A percentile compares a stretch with the other conserved stretches of the same genome.
phyloP scores from a whole-genome alignment of 2,888 invertebrate species.

The Cristatella mucedo region DNA sequence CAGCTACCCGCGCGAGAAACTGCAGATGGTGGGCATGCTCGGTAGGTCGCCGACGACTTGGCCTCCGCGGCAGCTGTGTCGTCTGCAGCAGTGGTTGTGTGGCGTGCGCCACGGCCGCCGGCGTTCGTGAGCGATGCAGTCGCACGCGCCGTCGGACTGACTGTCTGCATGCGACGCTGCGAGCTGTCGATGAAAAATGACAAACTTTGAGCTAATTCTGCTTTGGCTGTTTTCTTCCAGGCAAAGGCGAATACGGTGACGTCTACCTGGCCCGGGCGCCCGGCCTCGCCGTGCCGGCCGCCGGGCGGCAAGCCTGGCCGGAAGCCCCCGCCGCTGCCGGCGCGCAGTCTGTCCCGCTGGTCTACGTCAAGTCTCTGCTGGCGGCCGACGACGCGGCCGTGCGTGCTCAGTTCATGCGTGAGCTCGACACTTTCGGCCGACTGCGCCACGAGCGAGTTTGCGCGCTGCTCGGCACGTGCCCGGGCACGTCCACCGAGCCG shows the following conservation, averaged over 20 bases:
- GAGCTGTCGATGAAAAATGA: too few species aligned
- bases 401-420: constrained; percentile 60
- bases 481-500: constrained; percentile 53
- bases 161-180: too few species aligned
- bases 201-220: too few species aligned
- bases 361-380: constrained; percentile 35
- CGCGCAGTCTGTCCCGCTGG: too few species aligned
- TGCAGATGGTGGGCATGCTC: constrained; percentile 47
- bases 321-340: constrained; percentile 25
- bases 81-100: too few species aligned
- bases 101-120: too few species aligned
- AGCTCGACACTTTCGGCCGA: constrained; percentile 67
- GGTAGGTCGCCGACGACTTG: too few species aligned
- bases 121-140: too few species aligned
- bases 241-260: constrained; percentile 81
- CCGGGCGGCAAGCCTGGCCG: too few species aligned
- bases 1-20: constrained; percentile 50
- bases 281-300: constrained; percentile 40
- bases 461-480: constrained; percentile 61
- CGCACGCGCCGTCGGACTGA: too few species aligned
- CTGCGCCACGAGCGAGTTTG: constrained; percentile 63
- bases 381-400: constrained; percentile 26
- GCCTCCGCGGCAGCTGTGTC: too few species aligned
- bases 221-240: constrained; percentile 40
- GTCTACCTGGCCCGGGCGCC: constrained; percentile 58